phyloP scores from a whole-genome alignment of 2,113 vertebrate genomes.

The Thalassoma bifasciatum region DNA sequence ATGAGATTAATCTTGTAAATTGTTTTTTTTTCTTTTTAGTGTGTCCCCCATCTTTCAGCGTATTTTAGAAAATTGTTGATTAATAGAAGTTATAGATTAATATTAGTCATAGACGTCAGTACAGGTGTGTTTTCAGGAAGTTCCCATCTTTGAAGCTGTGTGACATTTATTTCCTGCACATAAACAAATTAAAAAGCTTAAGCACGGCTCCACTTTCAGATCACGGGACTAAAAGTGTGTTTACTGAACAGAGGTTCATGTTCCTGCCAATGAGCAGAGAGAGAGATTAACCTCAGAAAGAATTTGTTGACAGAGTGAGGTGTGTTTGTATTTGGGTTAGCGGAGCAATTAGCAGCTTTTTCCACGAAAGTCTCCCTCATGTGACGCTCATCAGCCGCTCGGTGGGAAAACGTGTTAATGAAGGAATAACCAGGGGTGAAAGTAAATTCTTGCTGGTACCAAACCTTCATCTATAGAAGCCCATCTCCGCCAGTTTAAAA shows the following conservation, averaged over 20 bases:
- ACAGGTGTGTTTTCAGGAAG: too few relatives aligned
- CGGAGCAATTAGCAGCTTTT: conserved; percentile 8
- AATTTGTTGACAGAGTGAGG: conserved; percentile 37
- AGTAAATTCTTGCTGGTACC: too few relatives aligned
- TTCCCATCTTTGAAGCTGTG: too few relatives aligned
- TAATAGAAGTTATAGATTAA: too few relatives aligned
- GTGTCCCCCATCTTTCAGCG: too few relatives aligned
- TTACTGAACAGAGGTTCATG: conserved; percentile 28
- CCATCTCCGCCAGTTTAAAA: too few relatives aligned
- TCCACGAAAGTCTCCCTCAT: background rate
- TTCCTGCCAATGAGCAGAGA: conserved; percentile 48
- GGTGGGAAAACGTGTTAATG: background rate
- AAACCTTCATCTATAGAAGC: too few relatives aligned
- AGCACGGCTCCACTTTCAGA: conserved; percentile 33
- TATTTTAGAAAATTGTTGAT: too few relatives aligned
- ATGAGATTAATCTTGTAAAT: too few relatives aligned
- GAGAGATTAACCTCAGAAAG: conserved; percentile 67
- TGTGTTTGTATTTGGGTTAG: conserved; percentile 30
- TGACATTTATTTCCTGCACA: background rate
- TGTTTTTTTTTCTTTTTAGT: too few relatives aligned
- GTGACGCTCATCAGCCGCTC: conserved; percentile 1
- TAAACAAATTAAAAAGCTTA: background rate
- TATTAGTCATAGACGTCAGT: too few relatives aligned
- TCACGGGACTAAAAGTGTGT: conserved; percentile 43
- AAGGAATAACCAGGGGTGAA: conserved; percentile 22